phyloP scores from a whole-genome alignment of 2,888 invertebrate species.

The Physocephala rufipes region DNA sequence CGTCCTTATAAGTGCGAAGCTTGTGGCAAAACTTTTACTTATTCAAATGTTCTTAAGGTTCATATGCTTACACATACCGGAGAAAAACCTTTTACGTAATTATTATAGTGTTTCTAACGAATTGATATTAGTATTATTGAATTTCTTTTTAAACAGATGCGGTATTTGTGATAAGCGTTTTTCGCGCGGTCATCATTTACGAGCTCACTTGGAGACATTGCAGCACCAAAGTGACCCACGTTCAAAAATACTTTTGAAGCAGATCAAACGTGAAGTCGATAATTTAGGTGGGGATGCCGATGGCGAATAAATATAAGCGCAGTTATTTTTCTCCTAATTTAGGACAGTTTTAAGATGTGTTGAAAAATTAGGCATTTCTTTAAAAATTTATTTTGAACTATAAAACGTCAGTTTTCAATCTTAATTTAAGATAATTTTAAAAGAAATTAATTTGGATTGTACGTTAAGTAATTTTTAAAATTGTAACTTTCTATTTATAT shows the following conservation, averaged over 20 bases:
- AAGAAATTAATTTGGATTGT: slow-evolving; percentile 17
- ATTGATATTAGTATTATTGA: slow-evolving; percentile 9
- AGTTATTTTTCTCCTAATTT: background rate
- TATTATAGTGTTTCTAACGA: background rate
- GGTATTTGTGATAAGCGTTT: slow-evolving; percentile 61
- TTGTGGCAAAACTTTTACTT: slow-evolving; percentile 63
- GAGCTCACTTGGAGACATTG: slow-evolving; percentile 63
- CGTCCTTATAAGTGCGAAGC: slow-evolving; percentile 60
- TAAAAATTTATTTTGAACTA: slow-evolving; percentile 19
- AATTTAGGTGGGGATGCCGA: background rate
- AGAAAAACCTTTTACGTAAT: slow-evolving; percentile 61
- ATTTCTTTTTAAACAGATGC: slow-evolving; percentile 50
- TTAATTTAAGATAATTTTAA: slow-evolving; percentile 30
- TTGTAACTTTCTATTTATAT: slow-evolving; percentile 31
- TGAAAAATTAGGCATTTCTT: slow-evolving; percentile 13
- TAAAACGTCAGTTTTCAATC: slow-evolving; percentile 26
- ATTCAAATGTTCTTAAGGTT: slow-evolving; percentile 62
- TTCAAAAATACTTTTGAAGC: slow-evolving; percentile 47
- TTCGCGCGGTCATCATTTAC: slow-evolving; percentile 60
- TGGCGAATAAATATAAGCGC: background rate
- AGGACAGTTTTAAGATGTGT: background rate
- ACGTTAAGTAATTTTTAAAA: slow-evolving; percentile 28
- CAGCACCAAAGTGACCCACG: slow-evolving; percentile 60
- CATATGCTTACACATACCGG: slow-evolving; percentile 63
- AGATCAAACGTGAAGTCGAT: slow-evolving; percentile 45